These are phyloP conservation scores for Argopecten irradians DNA, from an alignment of 1,140 invertebrate species.

Conservation along the genomic window DNA sequence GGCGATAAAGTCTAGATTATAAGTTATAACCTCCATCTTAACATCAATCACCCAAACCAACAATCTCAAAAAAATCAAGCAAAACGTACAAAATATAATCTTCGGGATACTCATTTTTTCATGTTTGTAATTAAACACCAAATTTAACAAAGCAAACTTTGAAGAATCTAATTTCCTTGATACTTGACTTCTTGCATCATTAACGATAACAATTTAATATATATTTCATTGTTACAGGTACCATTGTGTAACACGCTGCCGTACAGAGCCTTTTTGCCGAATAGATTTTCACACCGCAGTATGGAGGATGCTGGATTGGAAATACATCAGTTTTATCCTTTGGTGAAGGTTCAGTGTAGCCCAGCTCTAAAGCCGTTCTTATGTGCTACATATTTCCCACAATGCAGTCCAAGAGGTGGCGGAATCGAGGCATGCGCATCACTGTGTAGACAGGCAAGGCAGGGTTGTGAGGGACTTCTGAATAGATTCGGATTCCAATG, in stretches of 20 bases:
- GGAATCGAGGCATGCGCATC: background rate
- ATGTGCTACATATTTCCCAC: background rate
- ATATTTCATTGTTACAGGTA: background rate
- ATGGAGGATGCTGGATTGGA: background rate
- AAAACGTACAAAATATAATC: too few species aligned
- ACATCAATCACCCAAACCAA: too few species aligned
- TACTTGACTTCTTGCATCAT: too few species aligned
- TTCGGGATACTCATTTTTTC: too few species aligned
- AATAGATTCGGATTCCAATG: background rate
- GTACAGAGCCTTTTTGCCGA: background rate
- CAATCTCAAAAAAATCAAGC: too few species aligned
- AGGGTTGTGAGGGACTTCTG: background rate
- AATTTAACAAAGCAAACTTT: too few species aligned
- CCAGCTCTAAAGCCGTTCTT: background rate
- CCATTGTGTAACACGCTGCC: background rate
- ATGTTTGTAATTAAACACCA: too few species aligned
- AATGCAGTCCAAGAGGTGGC: background rate
- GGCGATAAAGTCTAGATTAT: too few species aligned
- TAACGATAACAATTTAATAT: too few species aligned
- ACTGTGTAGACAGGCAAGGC: background rate
- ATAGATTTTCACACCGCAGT: background rate
- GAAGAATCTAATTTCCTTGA: too few species aligned
- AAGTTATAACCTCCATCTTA: too few species aligned
- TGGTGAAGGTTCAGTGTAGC: background rate
- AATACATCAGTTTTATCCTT: background rate